phyloP scores from a whole-genome alignment of 2,888 invertebrate species.

The Daptonema setosum region DNA sequence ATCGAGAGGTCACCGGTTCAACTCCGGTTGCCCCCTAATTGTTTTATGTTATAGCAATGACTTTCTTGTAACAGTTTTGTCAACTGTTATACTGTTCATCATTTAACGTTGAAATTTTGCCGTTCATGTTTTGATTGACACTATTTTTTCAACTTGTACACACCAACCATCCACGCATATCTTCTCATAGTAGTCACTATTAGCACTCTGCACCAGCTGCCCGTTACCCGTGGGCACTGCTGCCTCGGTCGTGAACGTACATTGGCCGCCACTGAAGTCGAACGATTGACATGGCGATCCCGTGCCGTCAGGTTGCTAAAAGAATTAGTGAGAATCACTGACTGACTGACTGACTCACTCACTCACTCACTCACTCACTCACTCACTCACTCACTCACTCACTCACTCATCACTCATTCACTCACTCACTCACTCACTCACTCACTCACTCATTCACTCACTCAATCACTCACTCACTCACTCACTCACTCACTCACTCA shows the following conservation, averaged over 20 bases:
- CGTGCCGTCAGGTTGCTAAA: neutral
- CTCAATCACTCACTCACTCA: no score
- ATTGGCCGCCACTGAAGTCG: slow-evolving; percentile 12
- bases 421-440: no score
- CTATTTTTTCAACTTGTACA: neutral
- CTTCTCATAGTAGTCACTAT: slow-evolving; percentile 22
- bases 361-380: no score
- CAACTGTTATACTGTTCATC: neutral
- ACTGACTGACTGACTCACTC: no score
- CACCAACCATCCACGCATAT: slow-evolving; percentile 16
- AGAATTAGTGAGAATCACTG: neutral
- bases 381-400: no score
- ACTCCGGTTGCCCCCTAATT: slow-evolving; percentile 14
- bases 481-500: no score
- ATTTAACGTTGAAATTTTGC: no score
- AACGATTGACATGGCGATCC: slow-evolving; percentile 12
- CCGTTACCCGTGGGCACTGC: slow-evolving; percentile 26
- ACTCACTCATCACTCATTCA: no score
- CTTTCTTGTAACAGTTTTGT: neutral
- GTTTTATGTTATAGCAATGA: neutral
- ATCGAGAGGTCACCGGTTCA: slow-evolving; percentile 25
- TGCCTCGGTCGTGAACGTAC: slow-evolving; percentile 15
- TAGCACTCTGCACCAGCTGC: slow-evolving; percentile 18
- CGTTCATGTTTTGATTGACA: no score
- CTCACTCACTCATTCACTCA: no score